Evolutionary conservation across 2,888 invertebrate species (phyloP), one percentile per base, ranked within the genome.

Genomic region (Chirona hameri): DNA sequence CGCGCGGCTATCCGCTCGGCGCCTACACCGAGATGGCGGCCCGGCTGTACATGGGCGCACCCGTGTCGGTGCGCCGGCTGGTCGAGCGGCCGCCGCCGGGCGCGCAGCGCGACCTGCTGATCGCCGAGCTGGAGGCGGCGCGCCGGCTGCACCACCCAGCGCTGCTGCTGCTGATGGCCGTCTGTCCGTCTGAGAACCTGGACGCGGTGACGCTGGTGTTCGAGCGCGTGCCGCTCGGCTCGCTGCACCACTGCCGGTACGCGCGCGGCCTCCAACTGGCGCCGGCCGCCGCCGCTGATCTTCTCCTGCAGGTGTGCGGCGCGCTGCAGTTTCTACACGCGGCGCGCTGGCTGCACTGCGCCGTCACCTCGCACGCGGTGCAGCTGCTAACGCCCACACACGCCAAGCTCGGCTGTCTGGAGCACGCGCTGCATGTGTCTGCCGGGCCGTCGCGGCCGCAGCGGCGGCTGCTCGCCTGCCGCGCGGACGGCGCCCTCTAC

Each of bases 371-470:
- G 4, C 89, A 89, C 86, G 88, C 89, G 52, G 86, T 90, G 31
- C 88, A 88, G 84, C 86, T 90, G 24, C 86, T 88, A 24, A 86
- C 86, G 69, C 85, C 85, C 24, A 85, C 86, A 82, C 85, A 86
- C 21, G 89, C 88, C 79, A 90, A 89, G 84, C 86, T 90, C 48
- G 88, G 88, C 29, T 88, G 89, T 85, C 88, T 89, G 85, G 89
- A 89, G 84, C 89, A 89, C 85, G 87, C 88, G 57, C 76, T 85
- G 7, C 83, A 84, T n/a, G 72, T 82, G 65, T 83, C 83, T 21
- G 83, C 84, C 82, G 85, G 83, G 21, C 60, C 83, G 39, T 4
- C 31, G 52, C 55, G 81, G 31, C 52, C 81, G 57, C 81, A 57
- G 57, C 29, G 52, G 9, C 57, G 79, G n/a, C 82, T 82, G 72